phyloP scores from a whole-genome alignment of 2,888 invertebrate genomes.

The Drosophila setosimentum region DNA sequence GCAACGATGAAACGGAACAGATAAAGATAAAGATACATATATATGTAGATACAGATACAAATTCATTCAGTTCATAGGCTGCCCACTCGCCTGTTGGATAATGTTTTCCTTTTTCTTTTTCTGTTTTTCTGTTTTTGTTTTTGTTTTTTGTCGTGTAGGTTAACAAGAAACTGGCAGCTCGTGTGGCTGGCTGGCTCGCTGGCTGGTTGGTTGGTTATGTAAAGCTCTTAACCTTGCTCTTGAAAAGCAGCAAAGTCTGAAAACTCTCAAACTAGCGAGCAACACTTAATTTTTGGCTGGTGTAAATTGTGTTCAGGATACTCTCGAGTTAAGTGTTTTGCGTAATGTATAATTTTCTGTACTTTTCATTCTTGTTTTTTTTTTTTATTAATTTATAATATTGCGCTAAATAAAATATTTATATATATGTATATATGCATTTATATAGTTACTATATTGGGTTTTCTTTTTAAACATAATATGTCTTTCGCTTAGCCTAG shows the following conservation, averaged over 20 bases:
- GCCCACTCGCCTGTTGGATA: conserved; percentile 55
- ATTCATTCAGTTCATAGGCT: conserved; percentile 56
- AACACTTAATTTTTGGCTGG: conserved; percentile 1
- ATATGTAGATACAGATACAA: conserved; percentile 30
- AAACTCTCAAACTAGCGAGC: conserved; percentile 30
- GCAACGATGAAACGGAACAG: conserved; percentile 48
- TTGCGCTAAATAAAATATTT: conserved; percentile 70
- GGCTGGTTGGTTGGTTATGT: conserved; percentile 47
- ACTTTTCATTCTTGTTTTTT: conserved; percentile 27
- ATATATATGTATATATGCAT: conserved; percentile 34
- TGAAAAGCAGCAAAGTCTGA: conserved; percentile 48
- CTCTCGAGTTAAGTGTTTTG: not conserved
- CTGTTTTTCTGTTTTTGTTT: conserved; percentile 16
- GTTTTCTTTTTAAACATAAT: conserved; percentile 34
- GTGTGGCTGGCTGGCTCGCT: conserved; percentile 36
- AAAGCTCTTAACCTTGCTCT: conserved; percentile 72
- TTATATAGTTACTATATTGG: conserved; percentile 45
- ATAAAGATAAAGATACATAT: conserved; percentile 19
- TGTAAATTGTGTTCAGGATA: conserved; percentile 10
- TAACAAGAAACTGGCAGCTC: conserved; percentile 53
- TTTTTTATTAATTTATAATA: conserved; percentile 65
- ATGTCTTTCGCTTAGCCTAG: conserved; percentile 42
- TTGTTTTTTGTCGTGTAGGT: conserved; percentile 59
- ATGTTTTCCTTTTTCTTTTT: conserved; percentile 25
- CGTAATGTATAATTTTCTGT: conserved; percentile 28